phyloP scores from a whole-genome alignment of 2,888 invertebrate genomes.

The Lagria hirta region DNA sequence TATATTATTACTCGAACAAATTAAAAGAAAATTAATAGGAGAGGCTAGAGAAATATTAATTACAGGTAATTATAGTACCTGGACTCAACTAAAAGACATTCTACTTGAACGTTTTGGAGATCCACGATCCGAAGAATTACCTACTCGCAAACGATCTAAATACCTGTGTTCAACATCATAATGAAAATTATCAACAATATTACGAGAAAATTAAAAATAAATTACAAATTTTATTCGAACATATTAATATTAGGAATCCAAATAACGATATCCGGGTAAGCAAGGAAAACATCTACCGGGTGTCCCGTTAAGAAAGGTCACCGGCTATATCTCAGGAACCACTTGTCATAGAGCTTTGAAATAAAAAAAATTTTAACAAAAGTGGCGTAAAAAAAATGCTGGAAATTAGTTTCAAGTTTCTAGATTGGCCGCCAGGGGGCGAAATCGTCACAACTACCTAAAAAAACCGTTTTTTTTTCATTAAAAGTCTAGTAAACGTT shows the following conservation, averaged over 20 bases:
- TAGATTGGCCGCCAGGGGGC: too few species aligned
- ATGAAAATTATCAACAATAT: conserved; percentile 30
- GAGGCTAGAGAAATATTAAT: too few species aligned
- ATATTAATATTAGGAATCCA: conserved; percentile 8
- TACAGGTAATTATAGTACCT: conserved; percentile 18
- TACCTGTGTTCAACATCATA: conserved; percentile 22
- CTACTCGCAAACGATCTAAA: conserved; percentile 25
- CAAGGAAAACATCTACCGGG: conserved; percentile 21
- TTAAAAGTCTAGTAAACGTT: too few species aligned
- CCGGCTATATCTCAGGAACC: too few species aligned
- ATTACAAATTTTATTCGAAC: conserved; percentile 30
- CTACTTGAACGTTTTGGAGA: conserved; percentile 26
- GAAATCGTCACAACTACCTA: too few species aligned
- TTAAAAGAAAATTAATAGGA: conserved; percentile 26
- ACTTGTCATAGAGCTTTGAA: too few species aligned
- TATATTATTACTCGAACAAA: conserved; percentile 16
- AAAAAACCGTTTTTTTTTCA: too few species aligned
- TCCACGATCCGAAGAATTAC: conserved; percentile 23
- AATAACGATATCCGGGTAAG: not conserved
- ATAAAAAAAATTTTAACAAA: too few species aligned
- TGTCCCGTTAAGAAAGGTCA: too few species aligned
- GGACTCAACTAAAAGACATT: conserved; percentile 20
- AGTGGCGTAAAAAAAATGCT: too few species aligned
- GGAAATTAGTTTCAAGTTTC: too few species aligned
- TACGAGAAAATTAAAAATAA: conserved; percentile 30